Percentiles rank a stretch among this genome's conserved stretches.
Conservation (phyloP, 2,888 invertebrate genomes). For the Cerceris rybyensis region DNA sequence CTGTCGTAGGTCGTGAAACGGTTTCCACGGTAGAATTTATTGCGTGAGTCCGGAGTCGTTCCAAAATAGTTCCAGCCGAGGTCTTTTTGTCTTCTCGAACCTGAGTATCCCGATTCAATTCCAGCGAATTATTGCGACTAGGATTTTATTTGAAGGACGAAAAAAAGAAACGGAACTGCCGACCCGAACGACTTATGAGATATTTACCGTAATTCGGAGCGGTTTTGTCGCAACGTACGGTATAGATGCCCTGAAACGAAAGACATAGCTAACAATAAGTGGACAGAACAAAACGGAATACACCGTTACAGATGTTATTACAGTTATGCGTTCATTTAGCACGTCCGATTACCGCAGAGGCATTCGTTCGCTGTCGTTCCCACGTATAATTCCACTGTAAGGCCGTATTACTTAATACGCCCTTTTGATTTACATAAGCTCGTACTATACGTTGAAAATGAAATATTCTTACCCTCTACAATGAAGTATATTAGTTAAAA, state of each 20-base stretch:
- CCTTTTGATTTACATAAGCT: neutral
- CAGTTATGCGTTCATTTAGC: constrained; percentile 60
- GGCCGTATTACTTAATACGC: constrained; percentile 52
- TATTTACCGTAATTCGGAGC: neutral
- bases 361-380: constrained; percentile 59
- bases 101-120: neutral
- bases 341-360: constrained; percentile 46
- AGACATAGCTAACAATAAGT: neutral
- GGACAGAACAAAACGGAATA: constrained; percentile 24
- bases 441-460: no score
- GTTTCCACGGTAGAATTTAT: no score
- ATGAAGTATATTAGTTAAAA: no score
- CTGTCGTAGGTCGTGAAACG: neutral
- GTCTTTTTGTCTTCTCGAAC: neutral
- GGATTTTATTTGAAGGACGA: no score
- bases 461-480: no score
- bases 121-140: no score
- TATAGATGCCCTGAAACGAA: no score
- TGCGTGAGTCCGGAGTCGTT: no score
- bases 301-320: constrained; percentile 57
- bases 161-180: no score
- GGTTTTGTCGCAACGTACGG: neutral
- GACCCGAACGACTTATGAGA: neutral
- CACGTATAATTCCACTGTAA: constrained; percentile 54
- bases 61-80: no score